Conservation (phyloP, 2,797 vertebrate species). For the Eulemur rubriventer region DNA sequence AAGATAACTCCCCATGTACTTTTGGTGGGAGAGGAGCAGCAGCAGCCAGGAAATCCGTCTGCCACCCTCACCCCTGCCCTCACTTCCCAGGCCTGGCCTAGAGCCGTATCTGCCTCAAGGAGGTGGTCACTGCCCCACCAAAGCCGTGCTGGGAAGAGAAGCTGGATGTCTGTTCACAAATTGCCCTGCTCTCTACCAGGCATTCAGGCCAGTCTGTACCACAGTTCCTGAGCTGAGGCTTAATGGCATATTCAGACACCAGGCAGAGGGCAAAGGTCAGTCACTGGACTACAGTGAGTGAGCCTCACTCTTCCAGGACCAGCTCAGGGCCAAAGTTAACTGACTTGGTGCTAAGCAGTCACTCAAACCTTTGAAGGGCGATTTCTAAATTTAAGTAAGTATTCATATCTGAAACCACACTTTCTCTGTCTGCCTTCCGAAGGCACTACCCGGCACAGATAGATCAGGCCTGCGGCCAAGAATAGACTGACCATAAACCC, state of each 20-base stretch:
- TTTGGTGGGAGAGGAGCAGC: background rate
- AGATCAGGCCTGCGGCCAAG: constrained; percentile 15
- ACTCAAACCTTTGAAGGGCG: background rate
- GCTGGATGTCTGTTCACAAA: constrained; percentile 3
- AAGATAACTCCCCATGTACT: background rate
- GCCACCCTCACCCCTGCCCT: background rate
- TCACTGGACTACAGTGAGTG: background rate
- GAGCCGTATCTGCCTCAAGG: background rate
- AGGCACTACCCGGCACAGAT: background rate
- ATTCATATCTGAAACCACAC: background rate
- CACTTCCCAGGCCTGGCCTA: background rate
- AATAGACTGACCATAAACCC: background rate
- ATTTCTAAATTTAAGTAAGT: constrained; percentile 35
- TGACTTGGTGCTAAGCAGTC: background rate
- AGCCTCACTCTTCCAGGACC: background rate
- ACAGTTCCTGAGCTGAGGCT: constrained; percentile 2
- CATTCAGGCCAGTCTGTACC: constrained; percentile 43
- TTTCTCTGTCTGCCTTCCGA: background rate
- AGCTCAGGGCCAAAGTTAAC: background rate
- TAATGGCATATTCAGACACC: constrained; percentile 30
- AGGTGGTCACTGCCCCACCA: background rate
- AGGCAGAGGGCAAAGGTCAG: background rate
- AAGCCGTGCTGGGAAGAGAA: background rate
- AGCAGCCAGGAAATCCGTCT: background rate
- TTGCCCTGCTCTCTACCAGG: constrained; percentile 25